Evolutionary conservation across 1,140 invertebrate genomes (phyloP).

Genomic region (Sipha flava): DNA sequence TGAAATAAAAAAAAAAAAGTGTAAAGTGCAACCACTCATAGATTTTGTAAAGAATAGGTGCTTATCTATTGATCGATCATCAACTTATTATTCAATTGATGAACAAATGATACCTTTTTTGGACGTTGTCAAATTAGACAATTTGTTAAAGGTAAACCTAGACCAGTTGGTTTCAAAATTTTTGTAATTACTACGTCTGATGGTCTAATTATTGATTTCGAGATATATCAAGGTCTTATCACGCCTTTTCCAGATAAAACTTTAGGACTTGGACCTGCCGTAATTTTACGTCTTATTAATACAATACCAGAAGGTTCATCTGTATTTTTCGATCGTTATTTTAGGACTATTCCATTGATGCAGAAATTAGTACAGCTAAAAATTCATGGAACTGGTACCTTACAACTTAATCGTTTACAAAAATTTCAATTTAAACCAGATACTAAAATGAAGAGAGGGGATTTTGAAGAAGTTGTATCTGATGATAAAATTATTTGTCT

Average conservation of each 20-base stretch:
- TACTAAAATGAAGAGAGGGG: no score
- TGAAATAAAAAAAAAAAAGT: not conserved
- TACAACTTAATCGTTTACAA: slow-evolving; percentile 32
- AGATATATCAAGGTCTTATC: slow-evolving; percentile 36
- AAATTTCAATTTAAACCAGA: no score
- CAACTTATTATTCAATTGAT: slow-evolving; percentile 35
- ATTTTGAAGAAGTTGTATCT: no score
- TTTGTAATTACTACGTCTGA: slow-evolving; percentile 36
- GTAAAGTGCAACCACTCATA: slow-evolving; percentile 30
- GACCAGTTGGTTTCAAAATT: slow-evolving; percentile 38
- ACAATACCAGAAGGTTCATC: slow-evolving; percentile 36
- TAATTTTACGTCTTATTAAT: slow-evolving; percentile 35
- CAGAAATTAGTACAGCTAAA: not conserved
- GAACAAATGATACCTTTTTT: slow-evolving; percentile 40
- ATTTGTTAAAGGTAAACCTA: slow-evolving; percentile 37
- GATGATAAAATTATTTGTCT: no score
- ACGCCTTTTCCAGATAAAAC: not conserved
- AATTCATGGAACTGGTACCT: slow-evolving; percentile 31
- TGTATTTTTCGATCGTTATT: slow-evolving; percentile 39
- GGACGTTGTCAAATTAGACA: slow-evolving; percentile 35
- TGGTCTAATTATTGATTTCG: slow-evolving; percentile 39
- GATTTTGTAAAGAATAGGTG: not conserved
- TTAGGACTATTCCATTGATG: slow-evolving; percentile 27
- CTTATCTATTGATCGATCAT: not conserved
- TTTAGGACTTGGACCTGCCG: slow-evolving; percentile 34